Conservation (phyloP, 2,888 invertebrate genomes). For the Caenorhabditis afra region DNA sequence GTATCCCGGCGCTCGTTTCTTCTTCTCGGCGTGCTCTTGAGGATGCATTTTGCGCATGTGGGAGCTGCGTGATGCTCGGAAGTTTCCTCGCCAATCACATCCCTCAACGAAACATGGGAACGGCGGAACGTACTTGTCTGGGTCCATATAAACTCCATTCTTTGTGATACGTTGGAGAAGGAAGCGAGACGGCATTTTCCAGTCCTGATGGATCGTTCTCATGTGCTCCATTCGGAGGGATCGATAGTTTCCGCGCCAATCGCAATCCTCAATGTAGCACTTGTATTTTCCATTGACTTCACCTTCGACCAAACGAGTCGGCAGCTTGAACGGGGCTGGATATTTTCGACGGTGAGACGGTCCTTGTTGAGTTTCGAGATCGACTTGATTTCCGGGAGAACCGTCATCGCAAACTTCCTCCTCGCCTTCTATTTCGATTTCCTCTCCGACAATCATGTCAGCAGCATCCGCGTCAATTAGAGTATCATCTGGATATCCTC, state of each 20-base stretch:
- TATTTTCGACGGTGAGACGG: neutral
- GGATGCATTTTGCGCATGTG: conserved; percentile 65
- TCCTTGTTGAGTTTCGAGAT: neutral
- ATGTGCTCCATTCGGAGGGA: conserved; percentile 68
- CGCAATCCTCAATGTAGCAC: conserved; percentile 64
- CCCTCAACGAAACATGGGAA: conserved; percentile 61
- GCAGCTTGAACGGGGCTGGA: neutral
- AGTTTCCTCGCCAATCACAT: conserved; percentile 69
- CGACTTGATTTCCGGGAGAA: neutral
- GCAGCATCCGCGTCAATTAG: neutral
- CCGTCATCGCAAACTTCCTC: neutral
- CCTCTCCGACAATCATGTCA: conserved; percentile 24
- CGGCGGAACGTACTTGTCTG: conserved; percentile 43
- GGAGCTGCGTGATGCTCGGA: conserved; percentile 55
- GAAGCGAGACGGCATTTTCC: conserved; percentile 61
- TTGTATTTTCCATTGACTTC: conserved; percentile 66
- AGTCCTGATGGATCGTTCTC: conserved; percentile 64
- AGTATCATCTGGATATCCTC: neutral
- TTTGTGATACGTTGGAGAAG: conserved; percentile 61
- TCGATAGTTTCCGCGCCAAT: conserved; percentile 65
- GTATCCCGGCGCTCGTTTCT: conserved; percentile 55
- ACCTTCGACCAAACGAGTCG: conserved; percentile 4
- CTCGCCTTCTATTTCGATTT: conserved; percentile 33
- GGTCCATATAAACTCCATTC: conserved; percentile 49
- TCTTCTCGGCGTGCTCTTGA: conserved; percentile 41